Evolutionary conservation across 2,113 vertebrate species (phyloP).

Genomic region (Nycticorax nycticorax): DNA sequence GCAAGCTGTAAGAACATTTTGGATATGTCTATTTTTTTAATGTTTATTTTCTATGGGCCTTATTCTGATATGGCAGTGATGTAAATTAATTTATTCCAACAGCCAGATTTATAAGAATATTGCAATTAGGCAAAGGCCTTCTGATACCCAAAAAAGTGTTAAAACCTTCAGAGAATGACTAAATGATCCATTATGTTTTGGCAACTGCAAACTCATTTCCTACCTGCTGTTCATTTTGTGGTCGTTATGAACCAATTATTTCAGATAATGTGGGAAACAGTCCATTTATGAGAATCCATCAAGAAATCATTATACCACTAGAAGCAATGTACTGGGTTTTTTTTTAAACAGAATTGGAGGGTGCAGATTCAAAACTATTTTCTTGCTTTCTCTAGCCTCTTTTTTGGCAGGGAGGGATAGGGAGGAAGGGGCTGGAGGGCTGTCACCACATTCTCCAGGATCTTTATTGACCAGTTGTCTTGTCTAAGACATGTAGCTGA

Average conservation of each 20-base stretch:
- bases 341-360: neutral
- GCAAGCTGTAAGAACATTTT: neutral
- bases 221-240: conserved; percentile 50
- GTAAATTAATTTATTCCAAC: neutral
- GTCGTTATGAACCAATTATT: conserved; percentile 43
- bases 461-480: neutral
- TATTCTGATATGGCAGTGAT: neutral
- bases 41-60: neutral
- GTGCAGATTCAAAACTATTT: neutral
- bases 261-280: conserved; percentile 23
- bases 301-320: conserved; percentile 34
- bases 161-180: conserved; percentile 20
- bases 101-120: neutral
- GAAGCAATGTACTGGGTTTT: neutral
- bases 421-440: neutral
- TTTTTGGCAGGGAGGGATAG: neutral
- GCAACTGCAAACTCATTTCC: conserved; percentile 37
- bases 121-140: neutral
- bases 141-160: neutral
- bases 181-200: conserved; percentile 45
- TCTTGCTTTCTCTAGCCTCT: neutral
- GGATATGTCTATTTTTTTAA: neutral
- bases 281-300: conserved; percentile 26
- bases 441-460: neutral
- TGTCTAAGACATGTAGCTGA: neutral